These are phyloP conservation scores for Eulithis prunata DNA, from an alignment of 2,888 invertebrate genomes.

Conservation along the genomic window DNA sequence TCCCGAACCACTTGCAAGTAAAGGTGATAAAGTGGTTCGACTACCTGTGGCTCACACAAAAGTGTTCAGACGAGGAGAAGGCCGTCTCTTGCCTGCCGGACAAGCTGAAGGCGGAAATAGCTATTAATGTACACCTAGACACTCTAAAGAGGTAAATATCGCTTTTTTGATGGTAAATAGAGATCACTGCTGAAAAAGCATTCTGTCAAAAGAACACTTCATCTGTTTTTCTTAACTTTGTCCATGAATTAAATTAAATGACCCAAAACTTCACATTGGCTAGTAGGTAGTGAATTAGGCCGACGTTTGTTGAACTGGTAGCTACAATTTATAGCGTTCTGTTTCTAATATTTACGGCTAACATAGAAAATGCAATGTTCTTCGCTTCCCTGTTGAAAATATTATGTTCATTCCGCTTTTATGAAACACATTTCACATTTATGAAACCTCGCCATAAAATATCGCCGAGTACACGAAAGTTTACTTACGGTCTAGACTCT, in stretches of 20 bases:
- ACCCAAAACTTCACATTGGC: too few species aligned
- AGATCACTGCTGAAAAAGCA: too few species aligned
- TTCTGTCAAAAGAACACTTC: too few species aligned
- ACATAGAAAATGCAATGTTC: conserved; percentile 15
- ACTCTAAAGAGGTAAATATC: conserved; percentile 89
- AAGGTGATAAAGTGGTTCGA: conserved; percentile 99
- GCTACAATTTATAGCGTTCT: conserved; percentile 2
- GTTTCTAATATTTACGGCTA: conserved; percentile 15
- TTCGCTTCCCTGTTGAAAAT: conserved; percentile 20
- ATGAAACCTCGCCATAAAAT: conserved; percentile 14
- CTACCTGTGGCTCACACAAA: conserved; percentile 99
- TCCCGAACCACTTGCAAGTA: conserved; percentile 97
- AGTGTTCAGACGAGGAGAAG: conserved; percentile 98
- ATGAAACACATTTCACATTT: conserved; percentile 26
- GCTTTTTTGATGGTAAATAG: not conserved
- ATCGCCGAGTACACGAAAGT: conserved; percentile 11
- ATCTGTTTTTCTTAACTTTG: too few species aligned
- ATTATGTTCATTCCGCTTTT: conserved; percentile 22
- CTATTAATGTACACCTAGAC: conserved; percentile 99
- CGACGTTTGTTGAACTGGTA: not conserved
- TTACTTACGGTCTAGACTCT: conserved; percentile 14
- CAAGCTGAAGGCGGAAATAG: conserved; percentile 99
- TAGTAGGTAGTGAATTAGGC: not conserved
- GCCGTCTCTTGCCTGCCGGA: conserved; percentile 98
- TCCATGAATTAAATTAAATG: too few species aligned